Evolutionary conservation across 2,888 invertebrate species (phyloP), one percentile per base, ranked within the genome.

Genomic region (Eupeodes latifasciatus): DNA sequence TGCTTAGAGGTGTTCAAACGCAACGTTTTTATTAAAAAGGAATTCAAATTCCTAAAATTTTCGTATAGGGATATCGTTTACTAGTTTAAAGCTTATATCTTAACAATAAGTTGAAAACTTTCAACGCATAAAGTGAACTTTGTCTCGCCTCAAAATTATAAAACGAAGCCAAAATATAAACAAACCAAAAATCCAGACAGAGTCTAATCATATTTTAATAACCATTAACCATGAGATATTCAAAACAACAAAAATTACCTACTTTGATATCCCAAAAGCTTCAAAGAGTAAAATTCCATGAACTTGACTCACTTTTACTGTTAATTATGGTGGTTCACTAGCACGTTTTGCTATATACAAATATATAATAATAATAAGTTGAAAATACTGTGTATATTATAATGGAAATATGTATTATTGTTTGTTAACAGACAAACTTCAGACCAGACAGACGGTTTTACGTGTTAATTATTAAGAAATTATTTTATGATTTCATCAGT

Each of bases 231-330:
- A 44, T n/a, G 16, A 14, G 34, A 59, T 34, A 59, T 59, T 59
- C 7, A 62, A 61, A 40, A 61, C n/a, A 61, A 62, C 16, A 57
- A 55, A 19, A 57, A 57, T 16, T 19, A 59, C n/a, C 36, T 7
- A 27, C 71, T 16, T 53, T 9, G 5, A 10, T 10, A 10, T 12
- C 19, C 47, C 27, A 71, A 40, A 66, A 49, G 19, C 34, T 49
- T 27, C 34, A 47, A 19, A 62, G 14, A 12, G n/a, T 16, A 36
- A 66, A 67, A 40, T 40, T 16, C 47, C 53, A 44, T 82, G 77
- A 82, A 82, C 77, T 82, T 77, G 77, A 71, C 69, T 82, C 47
- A 82, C 27, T 66, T 62, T 76, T 49, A 59, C 74, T 81, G 40
- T 7, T 9, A 6, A 40, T 27, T 27, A 27, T 40, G 40, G 5